Evolutionary conservation across 2,888 invertebrate species (phyloP).

Genomic region (Archips crataeganus): DNA sequence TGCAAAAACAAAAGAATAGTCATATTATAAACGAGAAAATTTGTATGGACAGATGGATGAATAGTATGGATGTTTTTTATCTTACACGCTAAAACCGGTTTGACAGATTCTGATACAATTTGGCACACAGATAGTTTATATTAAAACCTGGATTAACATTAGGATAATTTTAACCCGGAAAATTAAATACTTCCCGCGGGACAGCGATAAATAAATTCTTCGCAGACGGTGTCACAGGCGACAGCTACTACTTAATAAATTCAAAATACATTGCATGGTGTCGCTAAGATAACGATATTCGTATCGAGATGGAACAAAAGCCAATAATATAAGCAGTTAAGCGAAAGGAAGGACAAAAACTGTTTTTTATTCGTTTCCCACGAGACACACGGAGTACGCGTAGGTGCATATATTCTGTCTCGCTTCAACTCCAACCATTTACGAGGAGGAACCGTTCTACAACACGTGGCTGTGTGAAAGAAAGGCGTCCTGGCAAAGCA

Average conservation of each 20-base stretch:
- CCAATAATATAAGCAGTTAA: constrained; percentile 63
- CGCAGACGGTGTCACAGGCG: too few relatives aligned
- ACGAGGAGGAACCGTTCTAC: constrained; percentile 40
- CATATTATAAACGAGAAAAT: too few relatives aligned
- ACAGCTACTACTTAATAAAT: background rate
- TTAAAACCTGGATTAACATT: too few relatives aligned
- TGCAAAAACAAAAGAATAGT: background rate
- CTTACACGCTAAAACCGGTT: too few relatives aligned
- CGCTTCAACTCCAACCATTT: constrained; percentile 52
- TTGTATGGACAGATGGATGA: too few relatives aligned
- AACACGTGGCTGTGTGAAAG: constrained; percentile 53
- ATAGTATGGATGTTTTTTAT: too few relatives aligned
- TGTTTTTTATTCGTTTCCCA: constrained; percentile 74
- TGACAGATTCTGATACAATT: too few relatives aligned
- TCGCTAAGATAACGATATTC: constrained; percentile 48
- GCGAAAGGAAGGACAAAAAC: constrained; percentile 76
- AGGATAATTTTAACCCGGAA: too few relatives aligned
- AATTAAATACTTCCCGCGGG: too few relatives aligned
- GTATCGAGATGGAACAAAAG: constrained; percentile 65
- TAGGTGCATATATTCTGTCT: constrained; percentile 49
- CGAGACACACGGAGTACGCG: constrained; percentile 65
- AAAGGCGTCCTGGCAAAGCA: constrained; percentile 64
- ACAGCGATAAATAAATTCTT: too few relatives aligned
- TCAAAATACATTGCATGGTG: background rate
- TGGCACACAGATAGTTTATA: too few relatives aligned